These are phyloP conservation scores for Dendrocopos noguchii DNA, from an alignment of 2,113 vertebrate genomes.

Conservation along the genomic window DNA sequence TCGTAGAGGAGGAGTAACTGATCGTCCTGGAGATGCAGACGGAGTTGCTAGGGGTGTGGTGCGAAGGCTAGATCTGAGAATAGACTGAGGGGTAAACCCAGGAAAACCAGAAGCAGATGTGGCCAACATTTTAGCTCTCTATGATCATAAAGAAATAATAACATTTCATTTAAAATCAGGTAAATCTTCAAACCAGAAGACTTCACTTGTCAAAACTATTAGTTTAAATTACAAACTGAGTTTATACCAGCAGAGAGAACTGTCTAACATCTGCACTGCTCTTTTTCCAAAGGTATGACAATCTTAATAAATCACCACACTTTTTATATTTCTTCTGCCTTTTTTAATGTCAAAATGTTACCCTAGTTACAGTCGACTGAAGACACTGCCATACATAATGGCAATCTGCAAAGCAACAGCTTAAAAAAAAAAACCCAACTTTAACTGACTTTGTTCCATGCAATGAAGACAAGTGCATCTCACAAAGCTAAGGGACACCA, in stretches of 20 bases:
- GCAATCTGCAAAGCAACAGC: not conserved
- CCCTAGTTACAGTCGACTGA: not conserved
- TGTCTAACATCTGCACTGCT: not conserved
- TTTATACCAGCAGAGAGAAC: not conserved
- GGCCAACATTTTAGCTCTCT: slow-evolving; percentile 89
- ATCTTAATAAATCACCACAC: not conserved
- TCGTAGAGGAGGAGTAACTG: slow-evolving; percentile 85
- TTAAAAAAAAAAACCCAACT: not conserved
- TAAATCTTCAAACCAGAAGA: not conserved
- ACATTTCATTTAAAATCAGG: not conserved
- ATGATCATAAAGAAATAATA: slow-evolving; percentile 15
- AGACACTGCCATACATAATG: not conserved
- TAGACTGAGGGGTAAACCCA: slow-evolving; percentile 90
- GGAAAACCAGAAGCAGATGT: slow-evolving; percentile 84
- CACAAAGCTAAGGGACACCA: not conserved
- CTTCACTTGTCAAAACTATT: not conserved
- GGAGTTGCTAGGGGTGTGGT: slow-evolving; percentile 88
- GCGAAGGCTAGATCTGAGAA: slow-evolving; percentile 89
- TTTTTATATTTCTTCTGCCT: too few relatives aligned
- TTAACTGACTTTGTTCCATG: not conserved
- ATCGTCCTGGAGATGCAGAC: slow-evolving; percentile 87
- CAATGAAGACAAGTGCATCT: not conserved
- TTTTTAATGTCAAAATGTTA: not conserved
- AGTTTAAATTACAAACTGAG: not conserved
- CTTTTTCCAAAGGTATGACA: not conserved